These are phyloP conservation scores for Micromys minutus DNA, from an alignment of 2,113 vertebrate species.

Conservation along the genomic window DNA sequence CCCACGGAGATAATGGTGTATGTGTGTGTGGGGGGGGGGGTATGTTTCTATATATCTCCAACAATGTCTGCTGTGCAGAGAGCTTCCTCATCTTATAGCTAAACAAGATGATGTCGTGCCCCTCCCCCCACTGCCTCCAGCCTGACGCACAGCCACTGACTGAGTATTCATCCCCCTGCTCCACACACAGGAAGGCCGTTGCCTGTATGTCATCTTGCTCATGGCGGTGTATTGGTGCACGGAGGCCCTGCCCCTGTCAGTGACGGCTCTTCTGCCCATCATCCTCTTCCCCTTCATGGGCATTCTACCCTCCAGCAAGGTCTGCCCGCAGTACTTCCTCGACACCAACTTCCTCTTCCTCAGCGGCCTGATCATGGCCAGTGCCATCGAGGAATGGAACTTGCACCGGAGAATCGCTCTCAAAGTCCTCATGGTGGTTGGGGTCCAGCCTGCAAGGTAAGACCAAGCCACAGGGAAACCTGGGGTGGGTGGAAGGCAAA, in stretches of 20 bases:
- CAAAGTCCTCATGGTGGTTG: conserved; percentile 92
- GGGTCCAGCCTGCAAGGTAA: conserved; percentile 95
- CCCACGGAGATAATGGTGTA: background rate
- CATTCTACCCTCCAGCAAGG: conserved; percentile 91
- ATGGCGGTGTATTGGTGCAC: conserved; percentile 98
- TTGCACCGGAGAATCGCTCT: conserved; percentile 96
- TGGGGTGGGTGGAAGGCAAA: background rate
- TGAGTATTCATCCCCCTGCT: background rate
- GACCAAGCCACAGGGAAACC: background rate
- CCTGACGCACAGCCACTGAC: background rate
- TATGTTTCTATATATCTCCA: background rate
- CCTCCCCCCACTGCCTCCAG: rapidly evolving
- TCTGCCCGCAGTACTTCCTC: conserved; percentile 96
- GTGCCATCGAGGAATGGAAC: conserved; percentile 97
- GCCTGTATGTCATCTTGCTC: conserved; percentile 94
- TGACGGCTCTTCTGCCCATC: conserved; percentile 95
- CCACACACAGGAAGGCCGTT: conserved; percentile 93
- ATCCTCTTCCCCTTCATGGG: conserved; percentile 96
- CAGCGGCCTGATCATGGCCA: conserved; percentile 97
- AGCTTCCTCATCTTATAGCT: background rate
- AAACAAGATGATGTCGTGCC: background rate
- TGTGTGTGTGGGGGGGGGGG: too few relatives aligned
- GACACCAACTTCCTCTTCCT: conserved; percentile 99
- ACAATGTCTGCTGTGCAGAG: background rate
- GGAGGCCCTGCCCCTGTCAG: conserved; percentile 94